These are phyloP conservation scores for Pocillopora damicornis DNA, from an alignment of 64 coral and sea anemone species.

Conservation along the genomic window DNA sequence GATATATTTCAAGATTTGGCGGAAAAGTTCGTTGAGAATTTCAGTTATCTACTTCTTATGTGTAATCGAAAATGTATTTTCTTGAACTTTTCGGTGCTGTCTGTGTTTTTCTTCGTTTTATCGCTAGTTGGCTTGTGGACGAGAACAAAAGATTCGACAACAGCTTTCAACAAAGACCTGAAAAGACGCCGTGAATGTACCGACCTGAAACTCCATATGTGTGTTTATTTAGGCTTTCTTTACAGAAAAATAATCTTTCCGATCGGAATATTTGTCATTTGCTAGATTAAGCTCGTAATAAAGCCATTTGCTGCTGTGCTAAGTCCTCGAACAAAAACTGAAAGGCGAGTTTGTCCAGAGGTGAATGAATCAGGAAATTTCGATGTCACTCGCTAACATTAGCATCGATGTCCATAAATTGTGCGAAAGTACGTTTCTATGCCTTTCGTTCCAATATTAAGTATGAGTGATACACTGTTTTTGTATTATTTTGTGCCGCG, in stretches of 20 bases:
- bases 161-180: conserved; percentile 12
- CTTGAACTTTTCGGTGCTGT: not conserved
- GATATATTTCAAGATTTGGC: too few relatives aligned
- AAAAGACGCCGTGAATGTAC: conserved; percentile 20
- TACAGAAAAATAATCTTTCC: not conserved
- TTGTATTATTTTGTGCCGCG: not conserved
- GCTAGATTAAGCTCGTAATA: not conserved
- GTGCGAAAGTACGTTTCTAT: not conserved
- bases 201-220: not conserved
- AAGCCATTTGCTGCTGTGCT: not conserved
- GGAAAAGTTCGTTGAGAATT: not conserved
- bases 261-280: not conserved
- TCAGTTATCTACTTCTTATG: not conserved
- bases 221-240: not conserved
- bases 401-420: not conserved
- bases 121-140: not conserved
- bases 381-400: conserved; percentile 1
- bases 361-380: not conserved
- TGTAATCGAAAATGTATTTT: not conserved
- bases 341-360: not conserved
- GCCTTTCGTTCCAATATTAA: not conserved
- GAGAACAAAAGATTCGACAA: not conserved
- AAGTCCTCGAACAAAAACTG: conserved; percentile 9
- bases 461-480: not conserved
- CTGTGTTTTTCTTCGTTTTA: not conserved